Conservation (phyloP, 2,888 invertebrate species). For the Operophtera brumata region DNA sequence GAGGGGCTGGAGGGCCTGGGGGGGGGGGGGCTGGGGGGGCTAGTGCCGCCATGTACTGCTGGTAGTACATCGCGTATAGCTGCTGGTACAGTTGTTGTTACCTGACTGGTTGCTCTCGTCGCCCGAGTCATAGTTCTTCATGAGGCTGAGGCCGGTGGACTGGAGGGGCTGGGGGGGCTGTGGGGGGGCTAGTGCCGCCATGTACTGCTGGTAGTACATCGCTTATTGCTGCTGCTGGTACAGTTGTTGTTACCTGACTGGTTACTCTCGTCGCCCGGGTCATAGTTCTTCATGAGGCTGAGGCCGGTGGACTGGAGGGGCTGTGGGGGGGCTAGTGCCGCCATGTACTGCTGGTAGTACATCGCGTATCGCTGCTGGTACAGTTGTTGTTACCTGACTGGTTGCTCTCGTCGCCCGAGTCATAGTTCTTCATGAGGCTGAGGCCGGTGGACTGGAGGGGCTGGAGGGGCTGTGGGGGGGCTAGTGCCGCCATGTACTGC, state of each 20-base stretch:
- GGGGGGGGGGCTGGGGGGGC: not conserved
- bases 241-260: conserved; percentile 49
- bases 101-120: conserved; percentile 69
- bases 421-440: conserved; percentile 81
- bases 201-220: conserved; percentile 52
- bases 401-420: conserved; percentile 76
- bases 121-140: conserved; percentile 81
- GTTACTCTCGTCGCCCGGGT: conserved; percentile 76
- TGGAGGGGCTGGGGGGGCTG: conserved; percentile 27
- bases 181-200: conserved; percentile 15
- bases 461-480: conserved; percentile 1
- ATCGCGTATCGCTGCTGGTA: conserved; percentile 43
- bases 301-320: conserved; percentile 51
- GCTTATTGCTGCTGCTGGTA: conserved; percentile 48
- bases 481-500: conserved; percentile 38
- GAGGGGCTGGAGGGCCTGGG: not conserved
- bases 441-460: conserved; percentile 59
- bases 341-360: conserved; percentile 51
- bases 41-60: conserved; percentile 40
- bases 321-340: conserved; percentile 3
- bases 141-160: conserved; percentile 75
- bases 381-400: conserved; percentile 51
- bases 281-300: conserved; percentile 81
- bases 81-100: conserved; percentile 31
- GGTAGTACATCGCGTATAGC: conserved; percentile 54